These are phyloP conservation scores for Aphaenogaster rudis DNA, from an alignment of 1,140 invertebrate species.

Conservation along the genomic window DNA sequence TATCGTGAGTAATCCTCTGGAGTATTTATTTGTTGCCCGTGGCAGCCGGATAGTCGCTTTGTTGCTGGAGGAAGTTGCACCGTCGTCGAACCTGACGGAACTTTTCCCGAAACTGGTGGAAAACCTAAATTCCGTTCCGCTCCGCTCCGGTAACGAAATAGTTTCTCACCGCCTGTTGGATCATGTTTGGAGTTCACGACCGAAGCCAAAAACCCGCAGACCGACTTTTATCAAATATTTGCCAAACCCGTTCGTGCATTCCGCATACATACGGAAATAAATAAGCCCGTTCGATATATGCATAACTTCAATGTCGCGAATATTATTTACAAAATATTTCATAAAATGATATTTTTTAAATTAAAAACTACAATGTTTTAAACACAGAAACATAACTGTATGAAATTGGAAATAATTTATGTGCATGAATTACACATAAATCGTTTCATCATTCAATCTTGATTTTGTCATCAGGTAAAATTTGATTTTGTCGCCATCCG, in stretches of 20 bases:
- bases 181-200: constrained; percentile 46
- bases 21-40: constrained; percentile 58
- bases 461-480: not conserved
- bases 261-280: constrained; percentile 28
- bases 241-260: not conserved
- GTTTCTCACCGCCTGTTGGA: constrained; percentile 42
- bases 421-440: not conserved
- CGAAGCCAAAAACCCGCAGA: constrained; percentile 55
- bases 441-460: not conserved
- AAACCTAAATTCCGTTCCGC: constrained; percentile 49
- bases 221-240: constrained; percentile 56
- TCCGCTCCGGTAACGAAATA: constrained; percentile 40
- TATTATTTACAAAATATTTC: constrained; percentile 6
- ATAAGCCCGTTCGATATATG: constrained; percentile 31
- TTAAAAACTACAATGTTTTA: not conserved
- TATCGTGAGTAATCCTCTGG: constrained; percentile 58
- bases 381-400: not conserved
- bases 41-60: constrained; percentile 49
- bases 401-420: not conserved
- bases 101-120: constrained; percentile 53
- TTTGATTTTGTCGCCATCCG: not conserved
- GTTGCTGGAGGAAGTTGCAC: constrained; percentile 42
- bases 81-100: constrained; percentile 45
- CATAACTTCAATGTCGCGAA: not conserved
- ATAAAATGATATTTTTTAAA: not conserved